Evolutionary conservation across 2,888 invertebrate genomes (phyloP).

Genomic region (Dryobota labecula): DNA sequence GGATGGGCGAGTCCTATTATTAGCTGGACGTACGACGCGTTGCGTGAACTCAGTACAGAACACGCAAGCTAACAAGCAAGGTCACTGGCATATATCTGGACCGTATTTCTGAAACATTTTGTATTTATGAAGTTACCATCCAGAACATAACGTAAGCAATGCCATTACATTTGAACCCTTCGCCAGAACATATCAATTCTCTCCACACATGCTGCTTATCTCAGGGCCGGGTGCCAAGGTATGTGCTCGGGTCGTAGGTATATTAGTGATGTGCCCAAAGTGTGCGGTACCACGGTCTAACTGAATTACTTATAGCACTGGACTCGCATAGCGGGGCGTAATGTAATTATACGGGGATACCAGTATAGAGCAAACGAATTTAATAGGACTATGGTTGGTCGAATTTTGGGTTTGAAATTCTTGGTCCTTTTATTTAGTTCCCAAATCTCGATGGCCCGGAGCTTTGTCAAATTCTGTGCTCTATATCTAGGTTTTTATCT

Average conservation of each 20-base stretch:
- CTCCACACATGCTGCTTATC: constrained; percentile 15
- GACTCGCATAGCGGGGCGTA: constrained; percentile 35
- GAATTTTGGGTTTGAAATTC: constrained; percentile 20
- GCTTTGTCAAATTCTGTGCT: background rate
- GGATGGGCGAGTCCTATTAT: too few relatives aligned
- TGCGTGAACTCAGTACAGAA: too few relatives aligned
- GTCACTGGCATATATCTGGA: too few relatives aligned
- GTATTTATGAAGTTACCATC: background rate
- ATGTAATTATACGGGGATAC: constrained; percentile 53
- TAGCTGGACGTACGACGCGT: too few relatives aligned
- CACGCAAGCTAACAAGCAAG: too few relatives aligned
- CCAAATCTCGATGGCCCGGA: background rate
- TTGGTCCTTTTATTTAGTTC: constrained; percentile 7
- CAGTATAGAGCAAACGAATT: constrained; percentile 44
- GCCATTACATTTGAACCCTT: background rate
- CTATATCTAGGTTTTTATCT: background rate
- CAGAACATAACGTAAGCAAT: background rate
- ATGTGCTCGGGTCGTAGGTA: background rate
- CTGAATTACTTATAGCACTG: constrained; percentile 53
- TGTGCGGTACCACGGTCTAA: constrained; percentile 33
- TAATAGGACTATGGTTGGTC: constrained; percentile 20
- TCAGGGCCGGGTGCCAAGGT: background rate
- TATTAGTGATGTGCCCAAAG: constrained; percentile 27
- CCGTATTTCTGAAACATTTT: background rate
- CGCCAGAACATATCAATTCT: constrained; percentile 4